Percentiles rank a stretch among this genome's conserved stretches.
Conservation (phyloP, 2,113 vertebrate genomes). For the Paramisgurnus dabryanus region DNA sequence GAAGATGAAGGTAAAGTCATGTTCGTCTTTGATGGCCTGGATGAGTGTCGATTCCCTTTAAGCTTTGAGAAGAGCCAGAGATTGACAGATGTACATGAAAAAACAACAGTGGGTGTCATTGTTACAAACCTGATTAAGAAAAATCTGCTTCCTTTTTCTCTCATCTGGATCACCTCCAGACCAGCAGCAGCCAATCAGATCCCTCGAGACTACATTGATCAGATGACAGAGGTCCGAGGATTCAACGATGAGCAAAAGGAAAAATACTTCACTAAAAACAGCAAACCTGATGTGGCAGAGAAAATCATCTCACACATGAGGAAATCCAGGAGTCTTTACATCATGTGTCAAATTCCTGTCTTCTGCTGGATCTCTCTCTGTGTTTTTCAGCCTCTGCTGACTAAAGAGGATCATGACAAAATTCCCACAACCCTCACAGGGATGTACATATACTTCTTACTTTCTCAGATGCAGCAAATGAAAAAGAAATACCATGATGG, state of each 20-base stretch:
- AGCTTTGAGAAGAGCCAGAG: neutral
- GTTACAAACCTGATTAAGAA: neutral
- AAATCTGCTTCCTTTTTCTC: neutral
- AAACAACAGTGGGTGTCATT: neutral
- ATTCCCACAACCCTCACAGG: no score
- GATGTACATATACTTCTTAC: no score
- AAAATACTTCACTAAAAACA: neutral
- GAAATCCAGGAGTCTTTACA: conserved; percentile 22
- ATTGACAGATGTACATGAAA: neutral
- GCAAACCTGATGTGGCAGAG: neutral
- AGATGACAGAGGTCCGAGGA: conserved; percentile 12
- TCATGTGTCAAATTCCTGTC: conserved; percentile 16
- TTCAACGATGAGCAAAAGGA: conserved; percentile 27
- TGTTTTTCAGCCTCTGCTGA: neutral
- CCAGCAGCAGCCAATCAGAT: neutral
- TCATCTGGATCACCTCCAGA: no score
- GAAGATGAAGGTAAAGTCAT: neutral
- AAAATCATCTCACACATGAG: neutral
- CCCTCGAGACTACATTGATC: neutral
- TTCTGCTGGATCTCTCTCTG: conserved; percentile 13
- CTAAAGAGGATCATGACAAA: neutral
- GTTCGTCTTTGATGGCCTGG: neutral
- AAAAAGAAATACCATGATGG: neutral
- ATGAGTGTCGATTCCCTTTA: neutral
- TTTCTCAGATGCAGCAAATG: neutral